phyloP scores from a whole-genome alignment of 2,113 vertebrate genomes.

The Ictidomys tridecemlineatus region DNA sequence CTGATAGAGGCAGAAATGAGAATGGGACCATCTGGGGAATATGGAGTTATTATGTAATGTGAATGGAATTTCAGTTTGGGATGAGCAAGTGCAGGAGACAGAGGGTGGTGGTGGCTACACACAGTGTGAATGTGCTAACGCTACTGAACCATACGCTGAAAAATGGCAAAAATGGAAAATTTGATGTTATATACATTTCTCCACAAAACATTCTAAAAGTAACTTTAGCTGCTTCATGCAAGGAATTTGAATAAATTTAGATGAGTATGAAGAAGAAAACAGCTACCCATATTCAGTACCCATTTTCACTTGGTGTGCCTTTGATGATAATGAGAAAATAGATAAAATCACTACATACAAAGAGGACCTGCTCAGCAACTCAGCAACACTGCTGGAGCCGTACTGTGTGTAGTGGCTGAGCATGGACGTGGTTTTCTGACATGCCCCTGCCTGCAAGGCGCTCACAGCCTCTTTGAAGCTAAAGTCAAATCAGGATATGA shows the following conservation, averaged over 20 bases:
- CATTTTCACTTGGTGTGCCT: neutral
- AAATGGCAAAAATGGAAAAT: neutral
- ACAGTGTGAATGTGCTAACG: neutral
- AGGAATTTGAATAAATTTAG: neutral
- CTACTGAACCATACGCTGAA: neutral
- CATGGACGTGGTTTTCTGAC: fast-evolving
- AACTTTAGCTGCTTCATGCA: neutral
- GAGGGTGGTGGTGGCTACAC: neutral
- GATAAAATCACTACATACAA: neutral
- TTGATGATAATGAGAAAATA: neutral
- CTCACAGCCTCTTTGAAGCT: neutral
- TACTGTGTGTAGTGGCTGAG: neutral
- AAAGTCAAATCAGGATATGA: neutral
- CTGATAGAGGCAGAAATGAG: neutral
- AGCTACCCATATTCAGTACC: neutral
- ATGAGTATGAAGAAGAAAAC: neutral
- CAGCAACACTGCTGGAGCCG: neutral
- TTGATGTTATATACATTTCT: neutral
- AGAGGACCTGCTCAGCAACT: neutral
- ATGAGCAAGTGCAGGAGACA: neutral
- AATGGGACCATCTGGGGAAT: neutral
- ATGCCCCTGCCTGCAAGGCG: neutral
- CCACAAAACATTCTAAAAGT: neutral
- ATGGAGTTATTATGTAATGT: neutral
- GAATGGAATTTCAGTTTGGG: neutral